These are phyloP conservation scores for Nasonia oneida DNA, from an alignment of 2,888 invertebrate species.

Conservation along the genomic window DNA sequence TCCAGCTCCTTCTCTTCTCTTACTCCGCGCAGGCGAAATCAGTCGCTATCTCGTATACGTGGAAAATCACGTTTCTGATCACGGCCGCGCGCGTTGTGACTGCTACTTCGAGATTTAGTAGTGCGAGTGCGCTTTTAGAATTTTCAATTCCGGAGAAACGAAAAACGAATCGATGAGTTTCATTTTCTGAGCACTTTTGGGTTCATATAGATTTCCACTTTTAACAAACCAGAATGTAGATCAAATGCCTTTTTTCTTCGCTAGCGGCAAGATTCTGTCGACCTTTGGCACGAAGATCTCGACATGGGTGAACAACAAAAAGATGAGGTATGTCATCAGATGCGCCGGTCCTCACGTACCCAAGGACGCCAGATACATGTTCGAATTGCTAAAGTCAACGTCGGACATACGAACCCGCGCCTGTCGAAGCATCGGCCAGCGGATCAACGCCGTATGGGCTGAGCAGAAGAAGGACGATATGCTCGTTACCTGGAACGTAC, in stretches of 20 bases:
- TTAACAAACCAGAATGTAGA: not conserved
- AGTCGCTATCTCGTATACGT: slow-evolving; percentile 34
- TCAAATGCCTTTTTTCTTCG: not conserved
- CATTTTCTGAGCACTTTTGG: not conserved
- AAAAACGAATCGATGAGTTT: not conserved
- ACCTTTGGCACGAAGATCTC: slow-evolving; percentile 66
- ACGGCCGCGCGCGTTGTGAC: not conserved
- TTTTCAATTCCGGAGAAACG: not conserved
- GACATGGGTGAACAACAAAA: slow-evolving; percentile 68
- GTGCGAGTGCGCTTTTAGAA: not conserved
- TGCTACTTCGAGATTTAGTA: not conserved
- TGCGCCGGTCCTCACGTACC: slow-evolving; percentile 69
- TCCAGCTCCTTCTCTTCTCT: not conserved
- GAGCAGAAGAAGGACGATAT: slow-evolving; percentile 62
- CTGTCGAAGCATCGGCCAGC: slow-evolving; percentile 68
- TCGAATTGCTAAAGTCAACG: slow-evolving; percentile 71
- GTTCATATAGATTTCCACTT: no score
- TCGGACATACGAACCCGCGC: slow-evolving; percentile 64
- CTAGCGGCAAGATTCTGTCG: slow-evolving; percentile 68
- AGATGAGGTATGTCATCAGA: slow-evolving; percentile 63
- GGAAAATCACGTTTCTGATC: slow-evolving; percentile 53
- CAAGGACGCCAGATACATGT: slow-evolving; percentile 72
- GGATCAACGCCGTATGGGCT: slow-evolving; percentile 69
- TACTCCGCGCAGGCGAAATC: not conserved
- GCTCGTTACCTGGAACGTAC: slow-evolving; percentile 67